Conservation (phyloP, 2,888 invertebrate species). For the Taphrorychus bicolor region DNA sequence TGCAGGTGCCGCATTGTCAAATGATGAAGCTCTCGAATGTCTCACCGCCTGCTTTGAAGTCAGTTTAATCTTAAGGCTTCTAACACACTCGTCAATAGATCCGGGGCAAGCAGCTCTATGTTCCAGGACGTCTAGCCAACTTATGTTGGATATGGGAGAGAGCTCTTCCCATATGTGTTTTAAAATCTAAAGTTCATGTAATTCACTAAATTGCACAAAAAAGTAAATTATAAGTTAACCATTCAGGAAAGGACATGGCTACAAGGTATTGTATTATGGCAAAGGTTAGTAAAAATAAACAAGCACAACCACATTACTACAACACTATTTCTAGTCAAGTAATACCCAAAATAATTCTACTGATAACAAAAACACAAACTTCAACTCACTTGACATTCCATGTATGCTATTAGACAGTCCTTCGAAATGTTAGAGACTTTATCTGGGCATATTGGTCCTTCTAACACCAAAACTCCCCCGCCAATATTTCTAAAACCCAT, state of each 20-base stretch:
- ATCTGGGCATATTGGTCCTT: conserved; percentile 83
- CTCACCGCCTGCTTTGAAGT: conserved; percentile 8
- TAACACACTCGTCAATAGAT: conserved; percentile 63
- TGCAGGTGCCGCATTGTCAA: neutral
- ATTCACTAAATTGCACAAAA: too few relatives aligned
- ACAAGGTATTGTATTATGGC: too few relatives aligned
- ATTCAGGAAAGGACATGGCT: too few relatives aligned
- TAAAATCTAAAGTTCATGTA: conserved; percentile 77
- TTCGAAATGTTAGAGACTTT: conserved; percentile 79
- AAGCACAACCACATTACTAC: too few relatives aligned
- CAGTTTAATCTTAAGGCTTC: conserved; percentile 59
- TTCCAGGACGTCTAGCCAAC: conserved; percentile 74
- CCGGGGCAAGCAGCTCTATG: conserved; percentile 67
- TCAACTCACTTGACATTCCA: conserved; percentile 79
- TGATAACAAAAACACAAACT: neutral
- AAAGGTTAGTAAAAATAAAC: neutral
- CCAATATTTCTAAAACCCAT: conserved; percentile 80
- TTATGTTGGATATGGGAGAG: conserved; percentile 62
- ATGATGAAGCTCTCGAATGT: conserved; percentile 9
- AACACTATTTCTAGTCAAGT: too few relatives aligned
- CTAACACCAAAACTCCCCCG: conserved; percentile 67
- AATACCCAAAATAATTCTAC: neutral
- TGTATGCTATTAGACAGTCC: conserved; percentile 85
- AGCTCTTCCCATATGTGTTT: conserved; percentile 78
- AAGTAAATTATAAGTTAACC: too few relatives aligned